Evolutionary conservation across 2,797 vertebrate genomes (phyloP).

Genomic region (Squalus acanthias): DNA sequence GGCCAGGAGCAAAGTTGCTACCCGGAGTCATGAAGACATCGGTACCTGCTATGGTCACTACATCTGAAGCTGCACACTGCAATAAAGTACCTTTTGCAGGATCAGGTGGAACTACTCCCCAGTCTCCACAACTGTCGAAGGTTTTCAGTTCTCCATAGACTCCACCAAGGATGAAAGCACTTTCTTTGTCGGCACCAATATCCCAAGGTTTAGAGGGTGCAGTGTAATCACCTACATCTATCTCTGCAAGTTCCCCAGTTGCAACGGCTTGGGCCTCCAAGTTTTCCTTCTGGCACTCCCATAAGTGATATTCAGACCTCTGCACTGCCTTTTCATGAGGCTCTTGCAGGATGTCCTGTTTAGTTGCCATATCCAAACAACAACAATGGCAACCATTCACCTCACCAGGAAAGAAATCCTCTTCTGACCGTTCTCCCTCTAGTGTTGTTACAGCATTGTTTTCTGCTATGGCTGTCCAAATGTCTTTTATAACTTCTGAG

Average conservation of each 20-base stretch:
- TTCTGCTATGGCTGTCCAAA: constrained; percentile 87
- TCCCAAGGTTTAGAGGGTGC: constrained; percentile 94
- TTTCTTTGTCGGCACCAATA: constrained; percentile 74
- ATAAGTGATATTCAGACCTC: constrained; percentile 91
- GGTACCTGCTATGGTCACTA: constrained; percentile 88
- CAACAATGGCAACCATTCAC: constrained; percentile 72
- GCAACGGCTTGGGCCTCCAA: constrained; percentile 71
- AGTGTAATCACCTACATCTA: constrained; percentile 86
- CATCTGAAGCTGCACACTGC: constrained; percentile 82
- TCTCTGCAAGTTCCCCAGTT: constrained; percentile 73
- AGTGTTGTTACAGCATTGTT: constrained; percentile 60
- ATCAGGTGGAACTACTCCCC: constrained; percentile 81
- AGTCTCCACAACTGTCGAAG: constrained; percentile 78
- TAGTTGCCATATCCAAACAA: constrained; percentile 74
- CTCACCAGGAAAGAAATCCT: constrained; percentile 74
- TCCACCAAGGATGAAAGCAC: constrained; percentile 88
- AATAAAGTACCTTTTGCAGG: constrained; percentile 72
- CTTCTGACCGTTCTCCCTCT: constrained; percentile 67
- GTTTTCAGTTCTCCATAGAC: constrained; percentile 93
- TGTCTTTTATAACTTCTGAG: constrained; percentile 97
- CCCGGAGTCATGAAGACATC: constrained; percentile 94
- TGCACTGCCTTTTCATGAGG: constrained; percentile 83
- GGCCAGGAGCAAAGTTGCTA: constrained; percentile 86
- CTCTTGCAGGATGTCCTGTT: constrained; percentile 66
- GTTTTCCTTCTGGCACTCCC: constrained; percentile 83